phyloP scores from a whole-genome alignment of 2,113 vertebrate species.

The Callipepla californica region DNA sequence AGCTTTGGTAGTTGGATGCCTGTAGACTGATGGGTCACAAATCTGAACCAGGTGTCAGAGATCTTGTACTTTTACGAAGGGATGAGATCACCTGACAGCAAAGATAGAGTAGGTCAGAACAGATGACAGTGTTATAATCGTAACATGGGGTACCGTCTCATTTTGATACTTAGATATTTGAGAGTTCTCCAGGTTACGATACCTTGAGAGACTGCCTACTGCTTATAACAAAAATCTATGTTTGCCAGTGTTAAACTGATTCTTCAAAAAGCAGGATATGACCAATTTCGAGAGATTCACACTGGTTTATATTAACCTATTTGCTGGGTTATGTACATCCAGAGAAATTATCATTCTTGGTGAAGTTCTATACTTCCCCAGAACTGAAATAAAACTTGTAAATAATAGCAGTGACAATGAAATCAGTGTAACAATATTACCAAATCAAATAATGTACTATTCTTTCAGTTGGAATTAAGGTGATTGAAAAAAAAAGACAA shows the following conservation, averaged over 20 bases:
- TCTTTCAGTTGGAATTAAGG: neutral
- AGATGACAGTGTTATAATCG: neutral
- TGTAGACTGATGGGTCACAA: neutral
- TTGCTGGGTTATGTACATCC: neutral
- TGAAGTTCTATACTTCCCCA: neutral
- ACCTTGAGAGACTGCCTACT: neutral
- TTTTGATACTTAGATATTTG: accelerated
- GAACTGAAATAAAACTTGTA: neutral
- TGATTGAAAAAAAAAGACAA: neutral
- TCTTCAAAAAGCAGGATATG: neutral
- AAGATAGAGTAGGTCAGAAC: neutral
- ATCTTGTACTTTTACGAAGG: neutral
- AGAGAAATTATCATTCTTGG: neutral
- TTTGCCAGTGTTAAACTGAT: neutral
- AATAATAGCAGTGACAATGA: neutral
- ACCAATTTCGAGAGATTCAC: neutral
- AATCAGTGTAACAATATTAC: neutral
- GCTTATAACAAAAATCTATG: neutral
- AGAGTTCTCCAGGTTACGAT: neutral
- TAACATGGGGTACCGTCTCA: neutral
- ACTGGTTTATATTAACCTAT: neutral
- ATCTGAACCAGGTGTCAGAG: neutral
- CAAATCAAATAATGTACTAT: neutral
- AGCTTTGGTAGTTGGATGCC: neutral
- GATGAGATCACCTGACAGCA: neutral